Percentiles rank a stretch among this genome's conserved stretches.
Evolutionary conservation across 2,113 vertebrate species (phyloP).

Genomic region (Oreochromis spilurus): DNA sequence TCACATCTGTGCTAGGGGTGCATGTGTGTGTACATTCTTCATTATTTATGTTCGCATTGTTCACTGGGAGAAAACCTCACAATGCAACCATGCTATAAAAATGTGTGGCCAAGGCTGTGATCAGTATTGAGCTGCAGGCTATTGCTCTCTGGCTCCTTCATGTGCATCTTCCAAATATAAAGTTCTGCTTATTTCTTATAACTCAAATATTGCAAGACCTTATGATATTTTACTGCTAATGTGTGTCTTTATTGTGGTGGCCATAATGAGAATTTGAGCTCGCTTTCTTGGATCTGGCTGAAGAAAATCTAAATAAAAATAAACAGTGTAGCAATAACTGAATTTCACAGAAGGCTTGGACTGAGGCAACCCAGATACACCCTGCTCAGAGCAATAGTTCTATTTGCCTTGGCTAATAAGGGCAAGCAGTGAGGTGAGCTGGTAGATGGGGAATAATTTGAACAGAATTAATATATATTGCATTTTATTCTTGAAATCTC

Average conservation of each 20-base stretch:
- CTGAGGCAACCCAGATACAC: slow-evolving; percentile 35
- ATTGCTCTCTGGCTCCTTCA: not conserved
- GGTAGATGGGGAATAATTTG: slow-evolving; percentile 53
- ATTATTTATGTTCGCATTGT: not conserved
- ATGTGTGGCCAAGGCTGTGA: not conserved
- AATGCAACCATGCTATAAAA: not conserved
- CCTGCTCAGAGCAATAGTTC: slow-evolving; percentile 38
- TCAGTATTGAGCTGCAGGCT: not conserved
- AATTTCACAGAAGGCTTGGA: slow-evolving; percentile 25
- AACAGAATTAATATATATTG: slow-evolving; percentile 51
- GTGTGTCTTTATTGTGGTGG: not conserved
- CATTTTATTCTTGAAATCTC: slow-evolving; percentile 45
- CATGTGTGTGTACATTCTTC: not conserved
- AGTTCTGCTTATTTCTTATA: not conserved
- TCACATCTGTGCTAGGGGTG: not conserved
- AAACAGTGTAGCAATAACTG: not conserved
- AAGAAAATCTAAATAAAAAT: not conserved
- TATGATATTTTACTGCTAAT: not conserved
- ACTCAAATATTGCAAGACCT: not conserved
- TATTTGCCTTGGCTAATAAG: slow-evolving; percentile 60
- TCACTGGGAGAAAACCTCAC: not conserved
- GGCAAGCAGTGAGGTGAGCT: slow-evolving; percentile 53
- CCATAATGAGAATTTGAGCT: slow-evolving; percentile 22
- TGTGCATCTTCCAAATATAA: not conserved
- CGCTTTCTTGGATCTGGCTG: not conserved